Percentiles rank a stretch among this genome's conserved stretches.
These are phyloP conservation scores for Rhimphoctona megacephalus DNA, from an alignment of 2,888 invertebrate genomes.

Conservation along the genomic window DNA sequence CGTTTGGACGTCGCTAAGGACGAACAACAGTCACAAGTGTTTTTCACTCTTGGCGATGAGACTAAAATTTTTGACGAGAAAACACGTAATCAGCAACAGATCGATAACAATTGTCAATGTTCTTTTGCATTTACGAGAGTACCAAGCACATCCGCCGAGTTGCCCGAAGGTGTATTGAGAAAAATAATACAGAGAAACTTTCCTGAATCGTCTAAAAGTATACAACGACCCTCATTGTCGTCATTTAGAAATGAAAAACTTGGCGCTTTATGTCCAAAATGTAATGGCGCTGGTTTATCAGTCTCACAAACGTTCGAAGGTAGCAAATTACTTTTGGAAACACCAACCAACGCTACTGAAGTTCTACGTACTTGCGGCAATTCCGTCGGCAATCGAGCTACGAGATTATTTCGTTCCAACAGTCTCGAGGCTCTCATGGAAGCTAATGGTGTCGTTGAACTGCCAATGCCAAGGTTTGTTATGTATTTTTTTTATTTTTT, in stretches of 20 bases:
- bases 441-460: conserved; percentile 85
- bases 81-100: neutral
- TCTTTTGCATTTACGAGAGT: conserved; percentile 78
- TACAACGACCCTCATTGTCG: conserved; percentile 73
- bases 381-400: conserved; percentile 72
- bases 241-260: conserved; percentile 70
- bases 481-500: no score
- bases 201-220: conserved; percentile 82
- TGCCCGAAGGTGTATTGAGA: conserved; percentile 80
- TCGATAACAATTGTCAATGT: conserved; percentile 78
- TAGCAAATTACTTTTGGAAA: conserved; percentile 86
- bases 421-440: conserved; percentile 82
- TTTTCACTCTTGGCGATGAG: conserved; percentile 81
- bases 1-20: conserved; percentile 59
- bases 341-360: conserved; percentile 92
- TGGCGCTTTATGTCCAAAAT: conserved; percentile 76
- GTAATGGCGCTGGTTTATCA: conserved; percentile 76
- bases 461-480: conserved; percentile 87
- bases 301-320: conserved; percentile 73
- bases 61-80: conserved; percentile 71
- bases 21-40: conserved; percentile 76
- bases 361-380: conserved; percentile 84
- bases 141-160: conserved; percentile 81
- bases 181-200: conserved; percentile 83
- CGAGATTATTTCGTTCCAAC: conserved; percentile 74